Conservation (phyloP, 2,888 invertebrate species). For the Eupsilia transversa region DNA sequence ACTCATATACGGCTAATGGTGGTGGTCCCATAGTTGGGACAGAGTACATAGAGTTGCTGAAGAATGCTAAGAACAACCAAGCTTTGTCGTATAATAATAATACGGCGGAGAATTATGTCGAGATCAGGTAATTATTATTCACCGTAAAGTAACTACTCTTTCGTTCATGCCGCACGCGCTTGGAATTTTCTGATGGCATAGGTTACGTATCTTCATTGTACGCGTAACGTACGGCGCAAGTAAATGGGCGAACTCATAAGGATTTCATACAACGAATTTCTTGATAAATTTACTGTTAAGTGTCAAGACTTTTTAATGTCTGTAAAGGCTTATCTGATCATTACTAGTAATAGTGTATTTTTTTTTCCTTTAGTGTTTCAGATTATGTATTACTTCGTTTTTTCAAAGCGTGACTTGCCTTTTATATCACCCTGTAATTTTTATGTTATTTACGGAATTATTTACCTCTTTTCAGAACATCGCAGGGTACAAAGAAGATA, state of each 20-base stretch:
- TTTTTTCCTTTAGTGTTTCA: no score
- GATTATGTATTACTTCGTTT: neutral
- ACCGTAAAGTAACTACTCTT: neutral
- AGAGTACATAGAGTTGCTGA: conserved; percentile 94
- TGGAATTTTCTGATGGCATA: neutral
- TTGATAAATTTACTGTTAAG: neutral
- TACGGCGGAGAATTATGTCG: conserved; percentile 95
- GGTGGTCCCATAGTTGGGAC: conserved; percentile 95
- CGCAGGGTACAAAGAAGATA: conserved; percentile 93
- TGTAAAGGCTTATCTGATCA: conserved; percentile 12
- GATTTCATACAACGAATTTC: neutral
- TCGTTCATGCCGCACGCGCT: neutral
- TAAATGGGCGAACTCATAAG: neutral
- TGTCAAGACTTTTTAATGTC: neutral
- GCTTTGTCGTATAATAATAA: conserved; percentile 93
- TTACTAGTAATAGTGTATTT: no score
- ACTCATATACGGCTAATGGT: conserved; percentile 95
- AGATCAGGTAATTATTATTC: conserved; percentile 93
- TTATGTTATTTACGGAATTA: neutral
- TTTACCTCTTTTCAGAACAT: conserved; percentile 86
- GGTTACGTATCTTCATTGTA: neutral
- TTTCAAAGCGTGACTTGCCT: neutral
- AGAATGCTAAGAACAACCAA: conserved; percentile 93
- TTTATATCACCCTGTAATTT: neutral
- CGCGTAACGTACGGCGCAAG: neutral